Evolutionary conservation across 2,797 vertebrate species (phyloP).

Genomic region (Poecilia picta): DNA sequence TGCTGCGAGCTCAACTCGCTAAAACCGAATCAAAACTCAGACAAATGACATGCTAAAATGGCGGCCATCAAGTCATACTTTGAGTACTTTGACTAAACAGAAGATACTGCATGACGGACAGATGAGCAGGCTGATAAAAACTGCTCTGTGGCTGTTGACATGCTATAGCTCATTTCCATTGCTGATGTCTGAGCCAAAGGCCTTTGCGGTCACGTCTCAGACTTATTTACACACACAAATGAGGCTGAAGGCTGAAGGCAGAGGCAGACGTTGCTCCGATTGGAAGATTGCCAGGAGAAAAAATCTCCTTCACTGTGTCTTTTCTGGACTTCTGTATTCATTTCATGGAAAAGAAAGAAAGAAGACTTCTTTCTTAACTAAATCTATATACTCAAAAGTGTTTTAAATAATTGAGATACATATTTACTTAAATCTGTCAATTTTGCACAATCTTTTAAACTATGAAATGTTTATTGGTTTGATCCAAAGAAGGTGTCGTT

Average conservation of each 20-base stretch:
- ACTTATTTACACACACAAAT: conserved; percentile 83
- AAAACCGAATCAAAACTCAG: conserved; percentile 8
- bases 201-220: conserved; percentile 51
- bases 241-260: conserved; percentile 54
- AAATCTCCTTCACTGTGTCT: conserved; percentile 7
- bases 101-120: conserved; percentile 29
- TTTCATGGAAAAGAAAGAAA: neutral
- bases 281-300: conserved; percentile 41
- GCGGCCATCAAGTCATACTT: neutral
- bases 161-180: conserved; percentile 75
- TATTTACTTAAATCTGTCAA: conserved; percentile 7
- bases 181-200: conserved; percentile 45
- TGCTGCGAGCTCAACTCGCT: conserved; percentile 2
- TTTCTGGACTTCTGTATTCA: conserved; percentile 10
- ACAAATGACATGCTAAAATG: conserved; percentile 13
- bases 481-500: conserved; percentile 1
- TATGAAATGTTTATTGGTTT: neutral
- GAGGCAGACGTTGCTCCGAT: conserved; percentile 46
- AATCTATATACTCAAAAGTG: too few relatives aligned
- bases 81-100: conserved; percentile 11
- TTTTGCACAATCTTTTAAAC: neutral
- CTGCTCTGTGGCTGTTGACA: conserved; percentile 63
- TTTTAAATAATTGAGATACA: neutral
- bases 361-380: neutral
- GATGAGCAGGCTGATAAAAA: conserved; percentile 52